Evolutionary conservation across 2,113 vertebrate genomes (phyloP), one percentile per base, ranked within the genome.

Genomic region (Cyanistes caeruleus): DNA sequence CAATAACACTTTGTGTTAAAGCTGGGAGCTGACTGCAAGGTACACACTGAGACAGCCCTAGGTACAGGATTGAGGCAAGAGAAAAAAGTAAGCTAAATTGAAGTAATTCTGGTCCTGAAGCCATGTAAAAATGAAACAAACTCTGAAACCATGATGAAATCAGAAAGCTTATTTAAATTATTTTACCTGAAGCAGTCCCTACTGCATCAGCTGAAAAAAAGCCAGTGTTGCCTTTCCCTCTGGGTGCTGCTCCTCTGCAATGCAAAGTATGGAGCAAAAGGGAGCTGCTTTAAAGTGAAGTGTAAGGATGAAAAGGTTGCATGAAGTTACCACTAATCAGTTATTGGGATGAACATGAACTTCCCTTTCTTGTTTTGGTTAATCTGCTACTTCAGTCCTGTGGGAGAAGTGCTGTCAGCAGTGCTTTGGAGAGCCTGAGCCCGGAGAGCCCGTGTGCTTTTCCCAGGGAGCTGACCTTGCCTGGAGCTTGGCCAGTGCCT

Each of bases 281-380:
- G 39, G 39, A 83, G 7, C 2, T 35, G 53, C 63, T 28, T 92
- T 24, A 28, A 83, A 62, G 28, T 9, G 13, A 49, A 19, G 27
- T 8, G 15, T 25, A 11, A 33, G 39, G 37, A 21, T 9, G 20
- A 35, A 60, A 64, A 35, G 1, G 19, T 65, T 81, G 41, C 11
- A 25, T 28, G 28, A 37, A 78, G 48, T 15, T n/a, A 2, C 44
- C 11, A 3, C 30, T 39, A 10, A 43, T 41, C 46, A 64, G 16
- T 52, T 30, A 3, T 0, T 2, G 23, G 25, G 48, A 15, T 14
- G 37, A 41, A 27, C 0, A 3, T 63, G 70, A 58, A 31, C 13
- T 69, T 58, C 9, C 20, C 21, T 53, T 24, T 16, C 12, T 21
- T 44, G 15, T 70, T 63, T 18, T 64, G 33, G 16, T 43, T 39